Evolutionary conservation across 2,888 invertebrate genomes (phyloP), one percentile per base, ranked within the genome.

Genomic region (Meiosimyza decipiens): DNA sequence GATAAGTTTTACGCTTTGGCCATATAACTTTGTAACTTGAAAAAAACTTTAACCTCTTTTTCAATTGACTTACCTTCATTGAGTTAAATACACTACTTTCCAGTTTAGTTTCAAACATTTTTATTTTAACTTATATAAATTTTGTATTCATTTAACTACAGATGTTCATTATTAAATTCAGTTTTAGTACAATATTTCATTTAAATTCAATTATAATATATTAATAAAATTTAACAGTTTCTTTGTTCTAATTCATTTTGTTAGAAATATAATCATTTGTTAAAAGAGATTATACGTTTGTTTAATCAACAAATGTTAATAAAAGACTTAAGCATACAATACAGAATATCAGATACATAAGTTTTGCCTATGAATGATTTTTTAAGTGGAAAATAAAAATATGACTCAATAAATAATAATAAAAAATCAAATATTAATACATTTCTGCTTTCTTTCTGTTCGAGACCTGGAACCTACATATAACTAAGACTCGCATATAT

Each of bases 91-190:
- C 40, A 74, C 71, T 7, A 74, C 55, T 55, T 68, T 57, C 7
- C 64, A n/a, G 72, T 73, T 78, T 80, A 79, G 82, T 84, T 85
- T 84, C 80, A 83, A 84, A 84, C 84, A 84, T 83, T 84, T 83
- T 84, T 85, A 84, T 82, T 82, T 82, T 83, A 85, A 84, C 80
- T 80, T 79, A 85, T 85, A 80, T 85, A 85, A 82, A 80, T 82
- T 82, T 81, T 78, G 79, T 77, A 78, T 83, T 81, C 76, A 78
- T 81, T 80, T 82, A 82, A 81, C 82, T 81, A 82, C 80, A 83
- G 81, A 82, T 81, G 82, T 78, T 78, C 51, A 66, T 71, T 70
- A 70, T 70, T 70, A 63, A 70, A 70, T 70, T 62, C 70, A 70
- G 52, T 54, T 70, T 54, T 70, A 63, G 62, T 70, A 63, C 54